Evolutionary conservation across 1,140 invertebrate genomes (phyloP), one percentile per base, ranked within the genome.

Genomic region (Ericerus pela): DNA sequence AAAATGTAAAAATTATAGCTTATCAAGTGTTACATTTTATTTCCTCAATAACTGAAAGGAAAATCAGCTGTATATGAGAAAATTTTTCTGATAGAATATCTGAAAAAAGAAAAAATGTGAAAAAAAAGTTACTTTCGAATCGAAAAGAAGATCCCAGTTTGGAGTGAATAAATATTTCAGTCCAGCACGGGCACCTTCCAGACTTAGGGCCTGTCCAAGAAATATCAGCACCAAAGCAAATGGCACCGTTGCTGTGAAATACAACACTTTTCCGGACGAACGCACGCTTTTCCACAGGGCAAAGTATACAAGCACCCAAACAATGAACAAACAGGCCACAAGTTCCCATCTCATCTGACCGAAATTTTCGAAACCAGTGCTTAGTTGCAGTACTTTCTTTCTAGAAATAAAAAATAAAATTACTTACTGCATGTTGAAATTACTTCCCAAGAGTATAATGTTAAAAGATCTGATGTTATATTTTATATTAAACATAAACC

Each of bases 241-340:
- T 2, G 88, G 88, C 54, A 90, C 73, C 5, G 85, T 89, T 26
- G 86, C 85, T 6, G 89, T 92, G 63, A 93, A 80, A 69, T 92
- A 92, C 51, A 89, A 79, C 27, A 87, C 77, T 64, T 72, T 68
- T 2, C 85, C 88, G 62, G 84, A 82, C 41, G 85, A 88, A 66
- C 85, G 84, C 55, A 91, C 88, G 54, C 86, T 89, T 72, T 93
- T 93, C 84, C 89, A 93, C 37, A 93, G 79, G 47, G 86, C 87
- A 68, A 94, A 90, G 70, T 93, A 94, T 37, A 93, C 88, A 60
- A 94, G 72, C 36, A 91, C 74, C 88, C 89, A 94, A 54, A 85
- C 85, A 59, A 85, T 81, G 24, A 92, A 72, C 26, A 94, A 74
- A 63, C 86, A 90, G 27, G 85, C 82, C 18, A 89, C 81, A 29